phyloP scores from a whole-genome alignment of 2,888 invertebrate species.

The Agriopis aurantiaria region DNA sequence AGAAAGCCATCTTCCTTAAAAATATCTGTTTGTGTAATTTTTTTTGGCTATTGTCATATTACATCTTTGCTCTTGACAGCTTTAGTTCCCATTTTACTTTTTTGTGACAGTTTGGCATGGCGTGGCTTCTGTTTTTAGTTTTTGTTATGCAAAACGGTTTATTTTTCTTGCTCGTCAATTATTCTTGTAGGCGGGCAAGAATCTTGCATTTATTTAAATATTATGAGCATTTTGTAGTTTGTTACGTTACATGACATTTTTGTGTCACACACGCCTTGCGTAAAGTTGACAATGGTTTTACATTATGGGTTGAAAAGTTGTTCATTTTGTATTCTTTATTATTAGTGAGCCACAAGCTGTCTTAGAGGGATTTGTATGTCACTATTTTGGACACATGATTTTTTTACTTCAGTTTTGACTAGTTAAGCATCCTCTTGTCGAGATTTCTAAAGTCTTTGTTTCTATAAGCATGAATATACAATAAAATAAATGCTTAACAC shows the following conservation, averaged over 20 bases:
- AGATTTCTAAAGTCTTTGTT: conserved; percentile 1
- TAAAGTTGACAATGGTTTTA: conserved; percentile 6
- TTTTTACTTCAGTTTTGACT: background rate
- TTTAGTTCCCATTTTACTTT: conserved; percentile 17
- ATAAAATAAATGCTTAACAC: background rate
- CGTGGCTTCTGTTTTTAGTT: conserved; percentile 5
- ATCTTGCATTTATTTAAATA: conserved; percentile 12
- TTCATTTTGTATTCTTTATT: background rate
- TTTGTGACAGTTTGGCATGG: conserved; percentile 11
- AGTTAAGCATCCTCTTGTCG: background rate
- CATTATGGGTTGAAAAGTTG: background rate
- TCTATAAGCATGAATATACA: background rate
- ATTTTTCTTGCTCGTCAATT: conserved; percentile 30
- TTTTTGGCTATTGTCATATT: conserved; percentile 17
- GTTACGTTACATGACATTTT: conserved; percentile 15
- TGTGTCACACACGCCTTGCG: background rate
- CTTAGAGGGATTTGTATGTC: background rate
- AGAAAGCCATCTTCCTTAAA: conserved; percentile 35
- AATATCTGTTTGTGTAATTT: conserved; percentile 20
- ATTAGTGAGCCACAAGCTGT: background rate
- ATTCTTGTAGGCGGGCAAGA: conserved; percentile 4
- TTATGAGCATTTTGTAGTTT: conserved; percentile 36
- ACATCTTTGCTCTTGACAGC: conserved; percentile 7
- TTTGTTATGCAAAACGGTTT: conserved; percentile 1
- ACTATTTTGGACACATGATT: background rate